These are phyloP conservation scores for Steinernema hermaphroditum DNA, from an alignment of 2,888 invertebrate species.

Conservation along the genomic window DNA sequence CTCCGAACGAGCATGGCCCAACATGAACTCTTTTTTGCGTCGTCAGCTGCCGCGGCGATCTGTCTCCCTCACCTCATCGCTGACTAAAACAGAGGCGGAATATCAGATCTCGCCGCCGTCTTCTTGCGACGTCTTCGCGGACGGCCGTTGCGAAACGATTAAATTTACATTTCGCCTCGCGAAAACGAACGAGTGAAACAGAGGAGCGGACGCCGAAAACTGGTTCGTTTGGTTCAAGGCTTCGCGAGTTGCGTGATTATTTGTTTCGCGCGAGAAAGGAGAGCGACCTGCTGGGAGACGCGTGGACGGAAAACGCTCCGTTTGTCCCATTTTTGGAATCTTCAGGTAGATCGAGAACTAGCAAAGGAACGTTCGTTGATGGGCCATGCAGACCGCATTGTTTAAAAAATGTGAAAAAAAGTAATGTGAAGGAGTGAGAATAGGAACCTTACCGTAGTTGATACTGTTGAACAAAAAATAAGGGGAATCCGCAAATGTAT, in stretches of 20 bases:
- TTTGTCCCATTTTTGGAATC: too few species aligned
- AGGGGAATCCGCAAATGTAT: too few species aligned
- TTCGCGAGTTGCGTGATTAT: neutral
- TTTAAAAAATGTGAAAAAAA: too few species aligned
- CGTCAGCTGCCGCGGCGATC: slow-evolving; percentile 14
- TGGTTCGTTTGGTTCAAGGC: slow-evolving; percentile 19
- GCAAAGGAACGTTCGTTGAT: too few species aligned
- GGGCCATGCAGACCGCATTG: too few species aligned
- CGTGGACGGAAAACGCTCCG: too few species aligned
- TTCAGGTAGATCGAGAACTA: too few species aligned
- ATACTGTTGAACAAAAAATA: too few species aligned
- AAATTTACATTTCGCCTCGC: slow-evolving; percentile 11
- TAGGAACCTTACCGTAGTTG: too few species aligned
- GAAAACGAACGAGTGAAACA: neutral
- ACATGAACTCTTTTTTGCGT: neutral
- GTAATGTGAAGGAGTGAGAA: too few species aligned
- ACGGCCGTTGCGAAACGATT: slow-evolving; percentile 15
- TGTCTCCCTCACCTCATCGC: neutral
- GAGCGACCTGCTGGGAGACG: too few species aligned
- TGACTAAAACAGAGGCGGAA: neutral
- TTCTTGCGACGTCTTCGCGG: too few species aligned
- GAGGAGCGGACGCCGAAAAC: neutral
- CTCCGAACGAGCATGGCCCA: neutral
- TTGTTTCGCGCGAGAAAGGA: neutral
- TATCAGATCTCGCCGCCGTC: slow-evolving; percentile 3